A percentile compares a stretch with the other conserved stretches of the same genome.
Evolutionary conservation across 2,797 vertebrate species (phyloP).

Genomic region (Sebastes minor): DNA sequence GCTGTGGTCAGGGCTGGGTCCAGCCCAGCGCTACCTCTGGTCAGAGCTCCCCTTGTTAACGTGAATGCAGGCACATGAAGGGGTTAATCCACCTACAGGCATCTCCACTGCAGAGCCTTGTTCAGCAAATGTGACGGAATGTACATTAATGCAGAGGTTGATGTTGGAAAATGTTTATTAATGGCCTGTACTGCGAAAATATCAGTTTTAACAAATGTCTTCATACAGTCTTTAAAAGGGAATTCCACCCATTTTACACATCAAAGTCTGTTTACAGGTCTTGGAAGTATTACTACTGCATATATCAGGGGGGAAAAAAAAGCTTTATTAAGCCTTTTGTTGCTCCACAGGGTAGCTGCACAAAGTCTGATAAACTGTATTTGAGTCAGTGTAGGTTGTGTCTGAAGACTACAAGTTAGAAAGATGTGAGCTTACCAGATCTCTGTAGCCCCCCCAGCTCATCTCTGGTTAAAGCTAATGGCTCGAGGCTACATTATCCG

Average conservation of each 20-base stretch:
- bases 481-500: neutral
- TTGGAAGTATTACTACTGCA: no score
- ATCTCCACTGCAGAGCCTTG: conserved; percentile 43
- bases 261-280: no score
- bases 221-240: neutral
- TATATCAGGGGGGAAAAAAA: neutral
- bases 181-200: neutral
- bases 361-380: neutral
- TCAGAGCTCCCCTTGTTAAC: conserved; percentile 76
- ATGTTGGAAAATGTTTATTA: conserved; percentile 19
- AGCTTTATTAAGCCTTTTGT: neutral
- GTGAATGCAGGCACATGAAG: neutral
- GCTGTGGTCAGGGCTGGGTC: conserved; percentile 66
- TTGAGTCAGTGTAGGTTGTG: neutral
- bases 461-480: neutral
- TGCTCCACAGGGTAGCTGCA: no score
- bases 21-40: conserved; percentile 26
- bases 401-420: neutral
- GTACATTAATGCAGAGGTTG: neutral
- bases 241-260: neutral
- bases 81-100: conserved; percentile 45
- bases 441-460: neutral
- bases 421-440: neutral
- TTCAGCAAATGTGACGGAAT: conserved; percentile 33
- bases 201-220: neutral